Evolutionary conservation across 2,888 invertebrate species (phyloP), one percentile per base, ranked within the genome.

Genomic region (Anthrax anthrax): DNA sequence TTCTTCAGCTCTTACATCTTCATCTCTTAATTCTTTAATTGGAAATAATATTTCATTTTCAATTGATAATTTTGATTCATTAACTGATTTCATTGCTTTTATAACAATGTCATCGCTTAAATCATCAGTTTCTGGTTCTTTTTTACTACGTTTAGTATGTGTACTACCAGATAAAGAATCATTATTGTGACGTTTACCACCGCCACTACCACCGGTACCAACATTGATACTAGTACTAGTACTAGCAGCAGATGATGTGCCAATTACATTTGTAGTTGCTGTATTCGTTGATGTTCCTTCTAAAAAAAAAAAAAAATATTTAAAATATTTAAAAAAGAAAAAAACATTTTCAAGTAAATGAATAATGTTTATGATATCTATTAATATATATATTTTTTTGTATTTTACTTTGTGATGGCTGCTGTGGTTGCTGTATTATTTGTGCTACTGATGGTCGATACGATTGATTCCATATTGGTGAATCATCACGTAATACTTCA

Each of bases 401-500:
- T n/a, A n/a, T n/a, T n/a, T n/a, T n/a, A n/a, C n/a, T n/a, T n/a
- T n/a, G n/a, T n/a, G n/a, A n/a, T n/a, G 60, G 4, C 57, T 43
- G 43, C 61, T 57, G 13, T 61, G 10, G 44, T 43, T 13, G 44
- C 13, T n/a, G 50, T 27, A 65, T 65, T 8, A 54, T 23, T n/a
- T 23, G 10, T n/a, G 18, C 5, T n/a, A 19, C n/a, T 14, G 67
- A 64, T 23, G 66, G 63, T 54, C 86, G 85, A 64, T 88, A 95
- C 27, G 89, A 85, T 0, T 84, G 81, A 69, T 95, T 90, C 92
- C 94, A 96, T 52, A 95, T 92, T 0, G 91, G 90, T 0, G 94
- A 94, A 58, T 75, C 82, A 19, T 80, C 72, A 18, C 84, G 80
- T 63, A 89, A 84, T 44, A 95, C 81, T 61, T 95, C 95, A 50